phyloP scores from a whole-genome alignment of 2,113 vertebrate genomes.

The Psophia crepitans region DNA sequence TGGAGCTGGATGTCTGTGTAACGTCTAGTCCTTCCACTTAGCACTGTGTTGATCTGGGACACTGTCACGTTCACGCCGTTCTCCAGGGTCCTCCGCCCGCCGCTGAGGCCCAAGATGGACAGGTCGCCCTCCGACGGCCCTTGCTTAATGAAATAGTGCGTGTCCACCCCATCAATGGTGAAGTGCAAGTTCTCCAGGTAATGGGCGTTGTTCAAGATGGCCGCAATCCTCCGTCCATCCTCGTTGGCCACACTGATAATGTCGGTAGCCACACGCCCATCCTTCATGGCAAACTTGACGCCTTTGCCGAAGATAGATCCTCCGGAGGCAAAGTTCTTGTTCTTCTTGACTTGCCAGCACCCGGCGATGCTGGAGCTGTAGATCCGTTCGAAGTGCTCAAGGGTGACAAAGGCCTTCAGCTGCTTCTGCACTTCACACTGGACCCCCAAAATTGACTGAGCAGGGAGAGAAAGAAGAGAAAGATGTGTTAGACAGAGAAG shows the following conservation, averaged over 20 bases:
- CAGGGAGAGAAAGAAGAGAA: background rate
- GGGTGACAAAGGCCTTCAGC: constrained; percentile 93
- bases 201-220: constrained; percentile 87
- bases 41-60: constrained; percentile 92
- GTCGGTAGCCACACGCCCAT: constrained; percentile 87
- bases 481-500: background rate
- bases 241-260: constrained; percentile 95
- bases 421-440: constrained; percentile 98
- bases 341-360: constrained; percentile 80
- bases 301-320: constrained; percentile 93
- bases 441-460: constrained; percentile 91
- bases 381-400: constrained; percentile 91
- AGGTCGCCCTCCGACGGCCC: constrained; percentile 88
- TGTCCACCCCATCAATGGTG: constrained; percentile 88
- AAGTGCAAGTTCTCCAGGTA: constrained; percentile 94
- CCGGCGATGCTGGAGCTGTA: constrained; percentile 86
- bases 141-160: constrained; percentile 93
- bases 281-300: constrained; percentile 92
- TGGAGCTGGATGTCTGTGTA: constrained; percentile 95
- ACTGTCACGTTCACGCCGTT: constrained; percentile 95
- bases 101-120: constrained; percentile 90
- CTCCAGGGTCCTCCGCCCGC: constrained; percentile 90
- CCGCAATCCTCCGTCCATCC: constrained; percentile 89
- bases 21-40: constrained; percentile 92
- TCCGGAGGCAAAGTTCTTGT: constrained; percentile 83